Evolutionary conservation across 2,888 invertebrate species (phyloP), one percentile per base, ranked within the genome.

Genomic region (Pristionchus mayeri): DNA sequence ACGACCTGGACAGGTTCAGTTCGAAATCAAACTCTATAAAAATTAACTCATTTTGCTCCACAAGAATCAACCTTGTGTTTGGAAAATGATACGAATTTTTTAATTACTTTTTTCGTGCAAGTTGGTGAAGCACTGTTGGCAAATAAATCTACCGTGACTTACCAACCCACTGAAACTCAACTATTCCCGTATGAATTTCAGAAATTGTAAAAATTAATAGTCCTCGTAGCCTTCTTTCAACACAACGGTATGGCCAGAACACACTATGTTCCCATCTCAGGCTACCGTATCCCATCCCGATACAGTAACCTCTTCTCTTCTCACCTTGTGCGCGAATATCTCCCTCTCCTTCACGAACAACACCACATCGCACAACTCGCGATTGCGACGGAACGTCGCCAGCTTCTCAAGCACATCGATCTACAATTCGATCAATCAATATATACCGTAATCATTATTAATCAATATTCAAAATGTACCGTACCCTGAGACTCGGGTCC

Each of bases 351-450:
- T 95, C 89, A 95, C 96, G 93, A 96, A 95, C 91, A 97, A 94
- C 92, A 96, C 95, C 90, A 96, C 96, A 94, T 97, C 97, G 94
- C 96, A 97, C 94, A 97, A 96, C 93, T 96, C 96, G 85, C 95
- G 95, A 93, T 96, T 96, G 93, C 93, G 91, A 18, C 94, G 93
- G 88, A 94, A 92, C 24, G 92, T 93, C 87, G 93, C 93, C 83
- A 94, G 89, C 16, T 92, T 90, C 18, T 88, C 87, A 78, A 94
- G 89, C 37, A 93, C 85, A 4, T 90, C 89, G 67, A 87, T 88
- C 89, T 91, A 44, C 90, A 85, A 50, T 27, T 85, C n/a, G 7
- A 44, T 6, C 44, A 44, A 9, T n/a, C n/a, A n/a, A n/a, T n/a
- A n/a, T 44, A 44, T 44, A 44, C 44, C 44, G 44, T 44, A 48